Evolutionary conservation across 1,140 invertebrate species (phyloP).

Genomic region (Cydia pomonella): DNA sequence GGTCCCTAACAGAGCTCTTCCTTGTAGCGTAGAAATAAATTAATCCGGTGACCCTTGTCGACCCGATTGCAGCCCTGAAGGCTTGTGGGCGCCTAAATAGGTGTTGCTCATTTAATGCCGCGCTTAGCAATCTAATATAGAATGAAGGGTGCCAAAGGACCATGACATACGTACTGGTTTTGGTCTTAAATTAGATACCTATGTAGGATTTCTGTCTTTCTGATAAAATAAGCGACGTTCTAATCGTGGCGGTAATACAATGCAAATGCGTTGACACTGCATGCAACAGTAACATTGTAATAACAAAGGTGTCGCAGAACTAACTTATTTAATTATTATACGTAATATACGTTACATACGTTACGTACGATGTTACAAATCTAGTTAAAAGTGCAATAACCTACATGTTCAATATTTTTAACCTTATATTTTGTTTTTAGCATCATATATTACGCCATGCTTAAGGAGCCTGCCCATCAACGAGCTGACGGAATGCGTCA

Average conservation of each 20-base stretch:
- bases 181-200: too few relatives aligned
- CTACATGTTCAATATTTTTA: background rate
- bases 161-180: background rate
- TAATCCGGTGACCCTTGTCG: conserved; percentile 28
- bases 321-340: too few relatives aligned
- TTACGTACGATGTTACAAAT: too few relatives aligned
- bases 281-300: too few relatives aligned
- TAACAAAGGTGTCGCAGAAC: too few relatives aligned
- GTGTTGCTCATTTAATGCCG: conserved; percentile 2
- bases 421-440: background rate
- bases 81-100: conserved; percentile 21
- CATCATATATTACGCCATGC: conserved; percentile 27
- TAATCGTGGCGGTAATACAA: too few relatives aligned
- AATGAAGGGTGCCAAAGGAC: background rate
- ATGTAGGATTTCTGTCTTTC: too few relatives aligned
- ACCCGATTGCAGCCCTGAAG: conserved; percentile 16
- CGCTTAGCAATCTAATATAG: background rate
- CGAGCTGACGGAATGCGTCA: conserved; percentile 16
- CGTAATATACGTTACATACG: too few relatives aligned
- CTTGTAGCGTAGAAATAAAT: conserved; percentile 33
- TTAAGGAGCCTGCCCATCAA: background rate
- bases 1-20: conserved; percentile 17
- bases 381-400: too few relatives aligned
- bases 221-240: too few relatives aligned
- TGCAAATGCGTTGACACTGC: too few relatives aligned